These are phyloP conservation scores for Drosophila ananassae DNA, from an alignment of 1,140 invertebrate species.

Conservation along the genomic window DNA sequence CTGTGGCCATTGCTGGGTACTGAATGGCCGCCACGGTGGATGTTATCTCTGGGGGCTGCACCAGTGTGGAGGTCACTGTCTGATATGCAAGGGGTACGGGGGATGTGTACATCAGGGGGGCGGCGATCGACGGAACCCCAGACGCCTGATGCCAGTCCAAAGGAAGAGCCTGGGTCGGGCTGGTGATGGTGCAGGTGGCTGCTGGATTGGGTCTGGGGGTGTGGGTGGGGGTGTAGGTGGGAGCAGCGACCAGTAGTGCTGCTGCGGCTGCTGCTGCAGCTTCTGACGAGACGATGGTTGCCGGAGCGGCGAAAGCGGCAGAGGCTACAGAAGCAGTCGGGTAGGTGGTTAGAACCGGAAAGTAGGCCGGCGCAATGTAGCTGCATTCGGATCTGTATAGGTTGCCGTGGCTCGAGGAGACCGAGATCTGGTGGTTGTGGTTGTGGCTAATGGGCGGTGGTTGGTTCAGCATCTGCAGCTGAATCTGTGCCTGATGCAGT, in stretches of 20 bases:
- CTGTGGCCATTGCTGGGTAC: constrained; percentile 2
- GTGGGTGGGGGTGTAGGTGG: background rate
- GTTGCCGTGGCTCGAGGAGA: constrained; percentile 3
- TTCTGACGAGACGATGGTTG: background rate
- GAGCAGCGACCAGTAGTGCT: background rate
- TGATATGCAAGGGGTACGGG: background rate
- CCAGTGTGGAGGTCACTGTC: constrained; percentile 14
- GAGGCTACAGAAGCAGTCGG: background rate
- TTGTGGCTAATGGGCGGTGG: background rate
- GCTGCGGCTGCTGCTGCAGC: constrained; percentile 6
- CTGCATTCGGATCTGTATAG: constrained; percentile 8
- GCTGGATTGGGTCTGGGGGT: background rate
- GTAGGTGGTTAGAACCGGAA: background rate
- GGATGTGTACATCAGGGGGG: background rate
- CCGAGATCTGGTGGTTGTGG: constrained; percentile 4
- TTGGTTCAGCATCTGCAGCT: background rate
- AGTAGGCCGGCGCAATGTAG: constrained; percentile 7
- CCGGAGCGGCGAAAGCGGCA: background rate
- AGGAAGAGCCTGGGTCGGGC: background rate
- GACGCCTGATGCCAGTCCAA: background rate
- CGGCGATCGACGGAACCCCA: background rate
- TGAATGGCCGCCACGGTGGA: background rate
- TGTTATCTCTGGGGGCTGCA: background rate
- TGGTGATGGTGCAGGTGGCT: background rate
- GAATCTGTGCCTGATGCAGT: background rate